phyloP scores from a whole-genome alignment of 2,797 vertebrate species.

The Darevskia nairensis region DNA sequence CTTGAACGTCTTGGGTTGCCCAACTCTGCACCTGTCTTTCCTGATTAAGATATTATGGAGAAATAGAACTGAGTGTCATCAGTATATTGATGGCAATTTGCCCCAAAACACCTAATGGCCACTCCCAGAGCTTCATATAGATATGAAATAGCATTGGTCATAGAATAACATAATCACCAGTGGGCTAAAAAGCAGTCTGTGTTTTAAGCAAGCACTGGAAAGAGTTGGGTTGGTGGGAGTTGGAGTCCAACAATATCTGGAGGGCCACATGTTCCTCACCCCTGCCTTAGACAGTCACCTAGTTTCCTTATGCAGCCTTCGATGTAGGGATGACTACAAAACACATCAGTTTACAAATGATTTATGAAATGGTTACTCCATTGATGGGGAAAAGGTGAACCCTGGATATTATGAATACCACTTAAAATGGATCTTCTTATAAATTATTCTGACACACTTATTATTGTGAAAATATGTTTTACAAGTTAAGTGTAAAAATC shows the following conservation, averaged over 20 bases:
- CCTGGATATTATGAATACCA: neutral
- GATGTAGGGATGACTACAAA: neutral
- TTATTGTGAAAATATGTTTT: neutral
- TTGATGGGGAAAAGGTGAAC: neutral
- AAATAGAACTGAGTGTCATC: too few relatives aligned
- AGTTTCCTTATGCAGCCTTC: neutral
- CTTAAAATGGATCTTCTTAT: neutral
- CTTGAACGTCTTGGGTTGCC: too few relatives aligned
- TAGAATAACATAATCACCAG: too few relatives aligned
- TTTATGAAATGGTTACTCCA: neutral
- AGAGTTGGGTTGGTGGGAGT: too few relatives aligned
- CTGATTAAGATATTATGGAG: too few relatives aligned
- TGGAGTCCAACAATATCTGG: too few relatives aligned
- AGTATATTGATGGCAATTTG: neutral
- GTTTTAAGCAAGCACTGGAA: too few relatives aligned
- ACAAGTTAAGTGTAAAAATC: neutral
- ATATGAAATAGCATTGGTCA: too few relatives aligned
- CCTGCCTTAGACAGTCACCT: neutral
- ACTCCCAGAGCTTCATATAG: neutral
- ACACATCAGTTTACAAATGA: neutral
- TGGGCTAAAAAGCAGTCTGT: too few relatives aligned
- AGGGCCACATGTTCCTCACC: too few relatives aligned
- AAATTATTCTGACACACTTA: neutral
- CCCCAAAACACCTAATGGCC: neutral
- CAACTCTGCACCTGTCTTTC: too few relatives aligned